Evolutionary conservation across 64 coral and sea anemone genomes (phyloP).

Genomic region (Cladopsammia gracilis): DNA sequence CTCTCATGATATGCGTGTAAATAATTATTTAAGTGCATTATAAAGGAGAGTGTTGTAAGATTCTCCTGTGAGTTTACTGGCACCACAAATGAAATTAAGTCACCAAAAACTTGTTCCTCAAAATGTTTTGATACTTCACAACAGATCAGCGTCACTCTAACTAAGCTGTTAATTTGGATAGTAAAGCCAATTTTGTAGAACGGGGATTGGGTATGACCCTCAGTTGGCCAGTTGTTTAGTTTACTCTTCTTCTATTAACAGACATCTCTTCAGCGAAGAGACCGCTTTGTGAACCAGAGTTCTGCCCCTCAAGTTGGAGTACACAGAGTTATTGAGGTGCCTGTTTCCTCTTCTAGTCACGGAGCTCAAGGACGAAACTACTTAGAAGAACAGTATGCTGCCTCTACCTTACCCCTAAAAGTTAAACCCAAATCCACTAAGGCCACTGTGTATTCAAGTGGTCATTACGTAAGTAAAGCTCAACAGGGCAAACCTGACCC

Average conservation of each 20-base stretch:
- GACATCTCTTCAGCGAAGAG: conserved; percentile 18
- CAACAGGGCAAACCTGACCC: not conserved
- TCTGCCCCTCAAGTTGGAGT: not conserved
- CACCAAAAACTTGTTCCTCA: too few relatives aligned
- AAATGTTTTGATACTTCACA: too few relatives aligned
- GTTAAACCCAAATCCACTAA: conserved; percentile 9
- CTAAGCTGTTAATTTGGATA: too few relatives aligned
- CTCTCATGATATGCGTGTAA: too few relatives aligned
- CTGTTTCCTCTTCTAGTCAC: not conserved
- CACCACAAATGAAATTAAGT: too few relatives aligned
- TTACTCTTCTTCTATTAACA: not conserved
- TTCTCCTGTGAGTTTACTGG: too few relatives aligned
- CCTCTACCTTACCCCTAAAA: conserved; percentile 62
- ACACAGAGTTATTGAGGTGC: not conserved
- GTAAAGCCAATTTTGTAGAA: too few relatives aligned
- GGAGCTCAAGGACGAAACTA: not conserved
- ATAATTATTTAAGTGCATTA: too few relatives aligned
- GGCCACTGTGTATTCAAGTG: conserved; percentile 30
- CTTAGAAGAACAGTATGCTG: conserved; percentile 8
- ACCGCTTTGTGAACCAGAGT: not conserved
- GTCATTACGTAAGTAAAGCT: conserved; percentile 61
- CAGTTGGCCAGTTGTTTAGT: too few relatives aligned
- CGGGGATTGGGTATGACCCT: too few relatives aligned
- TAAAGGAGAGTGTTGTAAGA: too few relatives aligned
- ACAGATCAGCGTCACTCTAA: too few relatives aligned